Percentiles rank a stretch among this genome's conserved stretches.
phyloP scores from a whole-genome alignment of 1,140 invertebrate genomes.

The Drosophila pallidifrons region DNA sequence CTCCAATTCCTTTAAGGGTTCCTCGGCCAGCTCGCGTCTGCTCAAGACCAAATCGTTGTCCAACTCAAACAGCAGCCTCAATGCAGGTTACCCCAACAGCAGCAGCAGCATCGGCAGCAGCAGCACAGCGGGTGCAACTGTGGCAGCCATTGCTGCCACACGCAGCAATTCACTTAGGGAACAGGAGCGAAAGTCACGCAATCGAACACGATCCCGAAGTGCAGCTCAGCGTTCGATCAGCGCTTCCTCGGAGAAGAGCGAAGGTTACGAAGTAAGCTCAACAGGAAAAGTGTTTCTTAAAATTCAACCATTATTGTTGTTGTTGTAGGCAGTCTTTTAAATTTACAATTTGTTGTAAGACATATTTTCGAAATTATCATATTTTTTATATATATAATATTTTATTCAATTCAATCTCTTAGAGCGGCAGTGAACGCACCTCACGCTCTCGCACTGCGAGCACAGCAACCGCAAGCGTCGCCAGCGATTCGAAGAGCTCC shows the following conservation, averaged over 20 bases:
- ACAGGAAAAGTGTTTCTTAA: neutral
- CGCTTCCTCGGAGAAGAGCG: constrained; percentile 86
- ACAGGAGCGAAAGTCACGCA: constrained; percentile 83
- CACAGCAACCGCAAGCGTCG: constrained; percentile 85
- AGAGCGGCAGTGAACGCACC: constrained; percentile 91
- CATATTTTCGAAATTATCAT: neutral
- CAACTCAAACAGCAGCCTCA: constrained; percentile 76
- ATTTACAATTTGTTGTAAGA: neutral
- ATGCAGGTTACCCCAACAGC: constrained; percentile 26
- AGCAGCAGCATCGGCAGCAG: constrained; percentile 19
- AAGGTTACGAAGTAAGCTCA: constrained; percentile 89
- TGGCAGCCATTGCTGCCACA: constrained; percentile 73
- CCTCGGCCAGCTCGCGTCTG: constrained; percentile 55
- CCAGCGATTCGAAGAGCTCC: constrained; percentile 71
- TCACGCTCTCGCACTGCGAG: constrained; percentile 87
- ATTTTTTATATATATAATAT: neutral
- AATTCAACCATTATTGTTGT: constrained; percentile 33
- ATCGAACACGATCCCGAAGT: constrained; percentile 74
- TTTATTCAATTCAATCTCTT: constrained; percentile 69
- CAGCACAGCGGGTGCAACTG: constrained; percentile 60
- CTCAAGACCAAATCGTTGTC: constrained; percentile 72
- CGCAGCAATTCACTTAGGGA: constrained; percentile 82
- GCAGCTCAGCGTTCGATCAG: constrained; percentile 80
- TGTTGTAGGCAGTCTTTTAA: constrained; percentile 36
- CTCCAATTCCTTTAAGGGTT: constrained; percentile 71